Percentiles rank a stretch among this genome's conserved stretches.
Conservation (phyloP, 2,113 vertebrate genomes). For the Nothoprocta pentlandii region DNA sequence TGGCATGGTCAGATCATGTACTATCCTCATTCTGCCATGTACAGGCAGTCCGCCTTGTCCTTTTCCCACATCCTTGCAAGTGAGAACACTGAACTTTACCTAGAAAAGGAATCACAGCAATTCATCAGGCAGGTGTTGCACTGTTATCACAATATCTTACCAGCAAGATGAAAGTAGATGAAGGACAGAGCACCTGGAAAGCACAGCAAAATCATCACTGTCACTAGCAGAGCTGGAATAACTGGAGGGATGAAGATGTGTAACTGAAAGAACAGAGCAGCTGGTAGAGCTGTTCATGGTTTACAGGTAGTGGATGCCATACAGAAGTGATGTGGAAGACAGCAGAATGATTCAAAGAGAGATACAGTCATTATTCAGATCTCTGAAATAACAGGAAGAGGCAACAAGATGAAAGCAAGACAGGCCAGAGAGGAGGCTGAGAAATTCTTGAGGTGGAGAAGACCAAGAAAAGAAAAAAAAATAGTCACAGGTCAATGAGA, state of each 20-base stretch:
- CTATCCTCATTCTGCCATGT: no score
- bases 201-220: neutral
- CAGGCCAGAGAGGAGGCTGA: neutral
- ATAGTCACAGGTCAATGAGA: neutral
- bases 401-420: neutral
- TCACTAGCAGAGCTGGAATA: neutral
- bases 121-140: neutral
- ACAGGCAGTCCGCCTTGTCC: no score
- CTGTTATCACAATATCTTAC: neutral
- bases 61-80: neutral
- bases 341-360: neutral
- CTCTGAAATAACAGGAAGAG: neutral
- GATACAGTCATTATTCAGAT: neutral
- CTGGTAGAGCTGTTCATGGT: neutral
- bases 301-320: neutral
- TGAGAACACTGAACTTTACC: neutral
- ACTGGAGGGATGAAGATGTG: neutral
- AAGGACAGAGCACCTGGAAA: neutral
- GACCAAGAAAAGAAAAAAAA: rapidly evolving
- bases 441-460: neutral
- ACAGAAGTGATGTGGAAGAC: neutral
- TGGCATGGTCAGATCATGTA: no score
- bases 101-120: neutral
- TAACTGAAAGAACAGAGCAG: neutral
- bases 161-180: neutral